These are phyloP conservation scores for Koerneria pararmatus DNA, from an alignment of 2,888 invertebrate species.

Conservation along the genomic window DNA sequence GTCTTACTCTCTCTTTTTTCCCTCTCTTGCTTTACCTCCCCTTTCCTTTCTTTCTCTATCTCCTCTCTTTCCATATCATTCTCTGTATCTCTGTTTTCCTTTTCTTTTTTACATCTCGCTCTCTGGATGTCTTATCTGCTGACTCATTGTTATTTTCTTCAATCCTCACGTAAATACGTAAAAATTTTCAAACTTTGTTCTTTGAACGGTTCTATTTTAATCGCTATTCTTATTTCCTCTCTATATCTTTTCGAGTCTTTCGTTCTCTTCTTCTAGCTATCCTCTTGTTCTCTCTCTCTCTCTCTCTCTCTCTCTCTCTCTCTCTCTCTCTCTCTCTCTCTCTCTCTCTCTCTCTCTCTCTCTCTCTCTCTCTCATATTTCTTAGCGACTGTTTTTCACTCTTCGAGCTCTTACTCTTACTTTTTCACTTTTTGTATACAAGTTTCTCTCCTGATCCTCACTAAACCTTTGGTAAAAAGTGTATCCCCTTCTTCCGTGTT, in stretches of 20 bases:
- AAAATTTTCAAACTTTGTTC: too few species aligned
- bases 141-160: neutral
- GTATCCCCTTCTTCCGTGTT: too few species aligned
- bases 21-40: neutral
- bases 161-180: neutral
- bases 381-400: too few species aligned
- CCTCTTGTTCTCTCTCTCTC: neutral
- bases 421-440: too few species aligned
- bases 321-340: slow-evolving; percentile 12
- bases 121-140: neutral
- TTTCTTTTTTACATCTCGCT: neutral
- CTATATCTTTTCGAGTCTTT: neutral
- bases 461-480: too few species aligned
- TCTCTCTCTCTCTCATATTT: neutral
- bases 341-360: slow-evolving; percentile 7
- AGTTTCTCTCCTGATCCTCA: too few species aligned
- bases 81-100: neutral
- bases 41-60: neutral
- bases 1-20: neutral
- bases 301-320: neutral
- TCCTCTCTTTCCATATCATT: neutral
- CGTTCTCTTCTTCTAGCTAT: neutral
- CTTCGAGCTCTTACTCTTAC: too few species aligned
- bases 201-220: neutral
- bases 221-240: neutral